These are phyloP conservation scores for Graptemys geographica DNA, from an alignment of 2,797 vertebrate genomes.

Conservation along the genomic window DNA sequence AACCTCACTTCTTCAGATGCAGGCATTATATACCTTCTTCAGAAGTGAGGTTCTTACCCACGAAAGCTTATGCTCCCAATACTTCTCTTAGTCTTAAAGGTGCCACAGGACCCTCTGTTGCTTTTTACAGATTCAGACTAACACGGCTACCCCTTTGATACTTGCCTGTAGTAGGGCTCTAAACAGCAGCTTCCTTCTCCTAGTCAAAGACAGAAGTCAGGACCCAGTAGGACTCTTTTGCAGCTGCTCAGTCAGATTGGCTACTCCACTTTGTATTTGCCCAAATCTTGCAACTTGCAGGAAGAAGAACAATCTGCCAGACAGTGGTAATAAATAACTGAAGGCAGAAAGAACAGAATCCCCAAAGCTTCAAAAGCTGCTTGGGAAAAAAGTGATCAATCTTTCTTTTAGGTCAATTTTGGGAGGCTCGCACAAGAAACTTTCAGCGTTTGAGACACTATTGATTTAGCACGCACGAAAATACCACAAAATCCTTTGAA, in stretches of 20 bases:
- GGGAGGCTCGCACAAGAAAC: accelerated
- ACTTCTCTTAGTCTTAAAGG: too few species aligned
- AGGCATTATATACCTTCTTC: too few species aligned
- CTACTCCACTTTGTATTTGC: accelerated
- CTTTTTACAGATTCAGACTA: too few species aligned
- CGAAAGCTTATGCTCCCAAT: too few species aligned
- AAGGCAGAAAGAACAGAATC: neutral
- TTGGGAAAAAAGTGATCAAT: neutral
- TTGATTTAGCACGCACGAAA: neutral
- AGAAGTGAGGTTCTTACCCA: too few species aligned
- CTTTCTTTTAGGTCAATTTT: neutral
- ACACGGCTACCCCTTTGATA: too few species aligned
- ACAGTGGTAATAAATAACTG: accelerated
- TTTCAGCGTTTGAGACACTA: neutral
- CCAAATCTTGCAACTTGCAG: neutral
- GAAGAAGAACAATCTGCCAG: accelerated
- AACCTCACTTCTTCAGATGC: too few species aligned
- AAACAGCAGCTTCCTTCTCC: neutral
- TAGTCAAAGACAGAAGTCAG: neutral
- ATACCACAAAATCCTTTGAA: neutral
- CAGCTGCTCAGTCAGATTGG: neutral
- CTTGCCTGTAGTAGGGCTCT: neutral
- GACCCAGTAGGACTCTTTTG: neutral
- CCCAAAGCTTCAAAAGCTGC: neutral
- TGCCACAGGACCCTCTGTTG: too few species aligned